Evolutionary conservation across 2,888 invertebrate genomes (phyloP), one percentile per base, ranked within the genome.

Genomic region (Notocelia uddmanniana): DNA sequence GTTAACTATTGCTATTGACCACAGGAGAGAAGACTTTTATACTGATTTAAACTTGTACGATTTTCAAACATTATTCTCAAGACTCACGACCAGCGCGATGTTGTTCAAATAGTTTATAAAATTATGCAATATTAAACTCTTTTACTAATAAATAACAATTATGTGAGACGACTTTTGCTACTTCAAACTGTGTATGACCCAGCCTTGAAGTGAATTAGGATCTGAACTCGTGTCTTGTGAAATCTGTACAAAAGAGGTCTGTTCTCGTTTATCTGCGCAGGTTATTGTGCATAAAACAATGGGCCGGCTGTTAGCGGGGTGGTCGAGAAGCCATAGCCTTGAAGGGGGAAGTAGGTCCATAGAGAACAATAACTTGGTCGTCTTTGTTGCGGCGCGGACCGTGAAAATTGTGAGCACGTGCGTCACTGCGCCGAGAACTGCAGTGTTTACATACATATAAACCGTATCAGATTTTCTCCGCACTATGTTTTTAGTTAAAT

Each of bases 301-400:
- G 75, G 79, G 69, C 66, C 74, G 67, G 73, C 77, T 82, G 83
- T 83, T 80, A 77, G 76, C 73, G 69, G 76, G 76, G 80, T 78
- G 76, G 77, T 73, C n/a, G n/a, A n/a, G 75, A 74, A 79, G 82
- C 89, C 89, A 88, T 87, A 79, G 82, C 89, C 89, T 88, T 87
- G 86, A 76, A 76, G 80, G 78, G 78, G 79, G 84, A 85, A 81
- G 82, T 83, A 84, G 81, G 78, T 79, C 71, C 76, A 78, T 80
- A 75, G 83, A 85, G 85, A 88, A 91, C 88, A 91, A 89, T 89
- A 85, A 84, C 77, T 80, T 76, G 75, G 79, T 76, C 73, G 80
- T 81, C 82, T 84, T 89, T 88, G 88, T 89, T 79, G 77, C 66
- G 81, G 79, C 86, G 85, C 85, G 86, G 84, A 84, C 79, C 81